A percentile compares a stretch with the other conserved stretches of the same genome.
Conservation (phyloP, 1,140 invertebrate genomes). For the Diachasma alloeum region DNA sequence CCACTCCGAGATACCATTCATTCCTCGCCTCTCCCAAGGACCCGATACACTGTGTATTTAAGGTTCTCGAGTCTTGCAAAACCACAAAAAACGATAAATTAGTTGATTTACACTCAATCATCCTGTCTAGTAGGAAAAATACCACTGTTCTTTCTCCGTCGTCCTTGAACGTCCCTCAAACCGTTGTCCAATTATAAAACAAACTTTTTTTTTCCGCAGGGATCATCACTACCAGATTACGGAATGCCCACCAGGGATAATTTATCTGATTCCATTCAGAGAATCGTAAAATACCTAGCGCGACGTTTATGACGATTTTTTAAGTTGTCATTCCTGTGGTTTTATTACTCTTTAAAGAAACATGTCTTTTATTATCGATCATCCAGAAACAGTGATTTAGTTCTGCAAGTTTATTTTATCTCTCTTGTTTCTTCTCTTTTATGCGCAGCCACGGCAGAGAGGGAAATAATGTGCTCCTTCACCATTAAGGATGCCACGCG, state of each 20-base stretch:
- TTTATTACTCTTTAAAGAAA: conserved; percentile 1
- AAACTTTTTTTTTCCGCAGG: background rate
- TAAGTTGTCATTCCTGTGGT: background rate
- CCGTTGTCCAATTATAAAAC: background rate
- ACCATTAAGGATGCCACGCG: conserved; percentile 17
- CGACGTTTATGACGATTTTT: background rate
- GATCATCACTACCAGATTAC: conserved; percentile 9
- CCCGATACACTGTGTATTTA: background rate
- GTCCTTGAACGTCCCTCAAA: conserved; percentile 7
- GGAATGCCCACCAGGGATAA: background rate
- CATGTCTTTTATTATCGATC: conserved; percentile 9
- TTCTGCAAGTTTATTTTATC: background rate
- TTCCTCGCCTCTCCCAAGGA: background rate
- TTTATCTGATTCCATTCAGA: conserved; percentile 6
- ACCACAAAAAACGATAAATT: conserved; percentile 59
- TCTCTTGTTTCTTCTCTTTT: background rate
- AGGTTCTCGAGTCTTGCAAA: background rate
- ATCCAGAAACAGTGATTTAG: background rate
- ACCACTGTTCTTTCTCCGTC: background rate
- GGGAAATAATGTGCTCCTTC: background rate
- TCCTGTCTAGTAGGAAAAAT: conserved; percentile 15
- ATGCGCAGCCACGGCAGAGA: background rate
- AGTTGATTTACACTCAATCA: conserved; percentile 56
- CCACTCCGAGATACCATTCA: background rate
- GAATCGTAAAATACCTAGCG: conserved; percentile 5